Evolutionary conservation across 2,888 invertebrate species (phyloP).

Genomic region (Drosophila melanocephala): DNA sequence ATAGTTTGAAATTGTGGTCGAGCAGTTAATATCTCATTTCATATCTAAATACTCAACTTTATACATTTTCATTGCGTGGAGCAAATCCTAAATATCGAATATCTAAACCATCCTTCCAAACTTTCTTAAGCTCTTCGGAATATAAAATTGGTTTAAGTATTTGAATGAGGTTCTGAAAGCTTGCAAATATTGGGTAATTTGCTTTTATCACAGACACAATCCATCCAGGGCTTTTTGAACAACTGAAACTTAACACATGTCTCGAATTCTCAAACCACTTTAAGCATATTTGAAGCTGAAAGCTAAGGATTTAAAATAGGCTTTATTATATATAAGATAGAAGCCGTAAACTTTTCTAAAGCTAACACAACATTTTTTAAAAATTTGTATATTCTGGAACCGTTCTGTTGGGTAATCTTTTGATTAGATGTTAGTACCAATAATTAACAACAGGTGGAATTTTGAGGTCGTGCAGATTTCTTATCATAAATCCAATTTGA

Average conservation of each 20-base stretch:
- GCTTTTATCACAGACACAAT: background rate
- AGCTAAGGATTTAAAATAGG: background rate
- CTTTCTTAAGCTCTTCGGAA: background rate
- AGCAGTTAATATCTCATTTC: too few relatives aligned
- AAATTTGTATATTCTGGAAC: background rate
- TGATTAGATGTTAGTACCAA: background rate
- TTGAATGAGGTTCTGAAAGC: background rate
- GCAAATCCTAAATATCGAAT: background rate
- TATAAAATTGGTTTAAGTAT: background rate
- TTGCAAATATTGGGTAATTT: background rate
- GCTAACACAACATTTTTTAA: background rate
- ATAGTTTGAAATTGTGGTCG: background rate
- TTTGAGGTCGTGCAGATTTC: background rate
- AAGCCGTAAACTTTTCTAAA: too few relatives aligned
- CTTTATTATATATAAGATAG: background rate
- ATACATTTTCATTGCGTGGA: rapidly evolving
- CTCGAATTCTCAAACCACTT: background rate
- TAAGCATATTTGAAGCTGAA: background rate
- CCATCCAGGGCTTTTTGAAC: background rate
- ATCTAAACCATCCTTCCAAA: background rate
- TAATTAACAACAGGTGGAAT: background rate
- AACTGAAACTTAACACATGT: rapidly evolving
- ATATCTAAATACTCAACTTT: background rate
- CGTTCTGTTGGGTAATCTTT: background rate
- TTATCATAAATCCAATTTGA: background rate